Evolutionary conservation across 2,113 vertebrate species (phyloP).

Genomic region (Periophthalmodon schlosseri): DNA sequence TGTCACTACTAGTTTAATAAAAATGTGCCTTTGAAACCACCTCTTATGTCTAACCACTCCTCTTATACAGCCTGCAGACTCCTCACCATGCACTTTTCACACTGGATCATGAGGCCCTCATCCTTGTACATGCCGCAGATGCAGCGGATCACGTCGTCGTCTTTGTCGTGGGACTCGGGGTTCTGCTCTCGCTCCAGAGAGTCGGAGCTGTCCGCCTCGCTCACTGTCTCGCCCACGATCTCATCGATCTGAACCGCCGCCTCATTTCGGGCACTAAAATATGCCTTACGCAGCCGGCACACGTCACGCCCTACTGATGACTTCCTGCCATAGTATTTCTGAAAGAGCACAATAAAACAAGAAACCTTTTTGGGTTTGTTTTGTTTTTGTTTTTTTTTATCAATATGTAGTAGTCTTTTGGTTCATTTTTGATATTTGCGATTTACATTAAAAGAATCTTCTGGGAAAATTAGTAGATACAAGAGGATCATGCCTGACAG

Average conservation of each 20-base stretch:
- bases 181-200: slow-evolving; percentile 80
- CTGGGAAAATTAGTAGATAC: too few relatives aligned
- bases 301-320: slow-evolving; percentile 90
- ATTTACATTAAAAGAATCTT: too few relatives aligned
- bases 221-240: slow-evolving; percentile 95
- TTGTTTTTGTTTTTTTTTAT: background rate
- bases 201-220: slow-evolving; percentile 97
- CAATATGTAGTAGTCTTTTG: too few relatives aligned
- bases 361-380: too few relatives aligned
- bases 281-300: slow-evolving; percentile 91
- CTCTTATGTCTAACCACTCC: background rate
- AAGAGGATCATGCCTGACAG: too few relatives aligned
- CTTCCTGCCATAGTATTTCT: slow-evolving; percentile 98
- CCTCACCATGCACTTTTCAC: slow-evolving; percentile 97
- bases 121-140: slow-evolving; percentile 98
- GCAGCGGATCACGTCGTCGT: slow-evolving; percentile 95
- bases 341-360: background rate
- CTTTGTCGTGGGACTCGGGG: slow-evolving; percentile 81
- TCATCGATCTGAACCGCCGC: slow-evolving; percentile 94
- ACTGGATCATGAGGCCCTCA: slow-evolving; percentile 98
- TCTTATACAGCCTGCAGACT: background rate
- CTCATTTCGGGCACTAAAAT: slow-evolving; percentile 93
- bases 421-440: too few relatives aligned
- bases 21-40: background rate
- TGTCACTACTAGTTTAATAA: background rate